phyloP scores from a whole-genome alignment of 2,888 invertebrate genomes.

The Lasioglossum lativentre region DNA sequence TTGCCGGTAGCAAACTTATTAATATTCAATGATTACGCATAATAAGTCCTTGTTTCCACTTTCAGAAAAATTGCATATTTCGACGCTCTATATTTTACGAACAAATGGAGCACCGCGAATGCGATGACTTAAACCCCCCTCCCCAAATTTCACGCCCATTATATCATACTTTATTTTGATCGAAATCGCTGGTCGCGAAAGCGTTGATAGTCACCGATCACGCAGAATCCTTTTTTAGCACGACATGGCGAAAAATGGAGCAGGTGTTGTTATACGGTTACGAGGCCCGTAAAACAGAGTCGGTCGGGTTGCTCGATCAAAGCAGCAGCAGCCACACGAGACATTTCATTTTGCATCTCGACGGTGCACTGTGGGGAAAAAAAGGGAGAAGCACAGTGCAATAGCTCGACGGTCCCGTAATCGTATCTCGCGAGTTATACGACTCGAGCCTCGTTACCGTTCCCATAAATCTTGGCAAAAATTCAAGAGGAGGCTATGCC shows the following conservation, averaged over 20 bases:
- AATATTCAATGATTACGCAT: background rate
- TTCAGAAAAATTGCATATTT: background rate
- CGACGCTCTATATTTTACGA: background rate
- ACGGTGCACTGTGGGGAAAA: background rate
- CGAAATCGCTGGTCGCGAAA: background rate
- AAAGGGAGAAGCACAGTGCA: background rate
- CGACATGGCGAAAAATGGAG: background rate
- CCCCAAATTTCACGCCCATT: background rate
- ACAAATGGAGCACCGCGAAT: background rate
- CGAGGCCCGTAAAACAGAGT: background rate
- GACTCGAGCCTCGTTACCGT: slow-evolving; percentile 42
- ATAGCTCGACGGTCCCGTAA: slow-evolving; percentile 33
- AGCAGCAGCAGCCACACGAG: background rate
- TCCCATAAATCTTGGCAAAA: slow-evolving; percentile 51
- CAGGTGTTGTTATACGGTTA: background rate
- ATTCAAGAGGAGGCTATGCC: slow-evolving; percentile 50
- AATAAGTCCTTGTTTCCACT: background rate
- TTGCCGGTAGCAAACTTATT: background rate
- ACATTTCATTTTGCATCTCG: slow-evolving; percentile 1
- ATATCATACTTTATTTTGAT: background rate
- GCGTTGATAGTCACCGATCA: background rate
- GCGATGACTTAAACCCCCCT: background rate
- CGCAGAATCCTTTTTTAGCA: background rate
- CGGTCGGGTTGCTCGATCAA: background rate
- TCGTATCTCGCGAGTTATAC: slow-evolving; percentile 38